Percentiles rank a stretch among this genome's conserved stretches.
These are phyloP conservation scores for Tribolium freemani DNA, from an alignment of 2,888 invertebrate species.

Conservation along the genomic window DNA sequence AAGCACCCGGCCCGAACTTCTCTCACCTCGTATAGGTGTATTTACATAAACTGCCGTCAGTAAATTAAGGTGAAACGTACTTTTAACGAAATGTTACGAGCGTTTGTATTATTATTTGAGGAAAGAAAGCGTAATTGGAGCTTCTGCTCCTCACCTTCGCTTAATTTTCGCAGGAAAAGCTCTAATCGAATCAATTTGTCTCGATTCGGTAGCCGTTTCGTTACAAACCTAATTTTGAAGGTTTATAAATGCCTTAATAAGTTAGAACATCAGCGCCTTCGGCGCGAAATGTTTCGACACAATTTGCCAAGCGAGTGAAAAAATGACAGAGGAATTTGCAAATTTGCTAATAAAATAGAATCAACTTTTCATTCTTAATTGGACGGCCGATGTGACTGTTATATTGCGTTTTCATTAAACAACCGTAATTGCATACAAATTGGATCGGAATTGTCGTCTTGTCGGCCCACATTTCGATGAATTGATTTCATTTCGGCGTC, in stretches of 20 bases:
- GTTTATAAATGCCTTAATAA: conserved; percentile 34
- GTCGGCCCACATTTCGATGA: conserved; percentile 10
- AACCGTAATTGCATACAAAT: conserved; percentile 32
- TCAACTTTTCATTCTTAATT: conserved; percentile 30
- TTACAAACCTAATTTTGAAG: conserved; percentile 36
- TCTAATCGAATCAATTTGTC: conserved; percentile 33
- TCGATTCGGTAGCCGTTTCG: conserved; percentile 28
- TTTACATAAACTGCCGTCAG: background rate
- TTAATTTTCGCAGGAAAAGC: conserved; percentile 35
- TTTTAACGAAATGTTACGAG: conserved; percentile 14
- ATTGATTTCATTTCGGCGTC: conserved; percentile 25
- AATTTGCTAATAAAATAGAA: conserved; percentile 10
- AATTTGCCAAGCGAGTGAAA: no score
- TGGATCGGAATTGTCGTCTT: conserved; percentile 18
- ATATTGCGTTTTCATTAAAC: conserved; percentile 10
- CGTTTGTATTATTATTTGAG: background rate
- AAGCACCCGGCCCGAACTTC: background rate
- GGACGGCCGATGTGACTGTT: conserved; percentile 2
- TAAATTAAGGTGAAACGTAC: background rate
- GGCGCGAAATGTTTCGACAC: background rate
- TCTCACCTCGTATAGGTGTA: background rate
- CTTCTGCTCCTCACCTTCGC: conserved; percentile 9
- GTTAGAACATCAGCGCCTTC: conserved; percentile 30
- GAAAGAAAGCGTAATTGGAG: conserved; percentile 30
- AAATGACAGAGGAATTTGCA: background rate